Base-by-base conservation (phyloP, 92 coral and sea anemone genomes). In the Metridium senile region DNA sequence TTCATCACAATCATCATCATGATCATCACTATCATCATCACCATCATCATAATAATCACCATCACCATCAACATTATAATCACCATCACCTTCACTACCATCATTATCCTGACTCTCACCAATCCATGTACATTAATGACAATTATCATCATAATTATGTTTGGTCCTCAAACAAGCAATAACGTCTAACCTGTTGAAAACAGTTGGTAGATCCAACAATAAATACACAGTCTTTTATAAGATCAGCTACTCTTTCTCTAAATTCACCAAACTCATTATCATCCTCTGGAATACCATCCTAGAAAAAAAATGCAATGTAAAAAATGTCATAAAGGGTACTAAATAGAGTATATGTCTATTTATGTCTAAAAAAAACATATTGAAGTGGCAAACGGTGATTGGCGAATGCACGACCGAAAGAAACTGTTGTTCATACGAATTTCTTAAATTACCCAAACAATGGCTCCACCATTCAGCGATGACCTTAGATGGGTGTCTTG, bases 161-260 rank as follows among this genome's bases (percentile, higher is more conserved):
- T n/a, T n/a, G n/a, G n/a, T n/a, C n/a, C n/a, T n/a, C n/a, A n/a
- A n/a, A n/a, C n/a, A n/a, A n/a, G n/a, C n/a, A n/a, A n/a, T n/a
- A n/a, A n/a, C n/a, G n/a, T n/a, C 89, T 43, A 69, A 95, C 99
- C 94, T 95, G 97, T 54, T 82, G 68, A 84, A 95, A 95, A 57
- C 94, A 89, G 33, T 64, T 87, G 65, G 86, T 82, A 63, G 99
- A 95, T 39, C 99, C 97, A 70, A 95, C 90, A 70, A 95, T 87
- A 65, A 95, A 95, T 34, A 93, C 97, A 83, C 96, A 95, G 67
- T 95, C 99, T 78, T 93, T 95, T 57, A 95, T 81, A 33, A 95
- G 89, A 52, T 95, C 99, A 45, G 97, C 87, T 20, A 95, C 99
- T 78, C 99, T 75, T 62, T 82, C 79, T 52, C 99, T 93, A 69